Base-by-base conservation (phyloP, 2,888 invertebrate genomes). In the Hyposoter didymator region DNA sequence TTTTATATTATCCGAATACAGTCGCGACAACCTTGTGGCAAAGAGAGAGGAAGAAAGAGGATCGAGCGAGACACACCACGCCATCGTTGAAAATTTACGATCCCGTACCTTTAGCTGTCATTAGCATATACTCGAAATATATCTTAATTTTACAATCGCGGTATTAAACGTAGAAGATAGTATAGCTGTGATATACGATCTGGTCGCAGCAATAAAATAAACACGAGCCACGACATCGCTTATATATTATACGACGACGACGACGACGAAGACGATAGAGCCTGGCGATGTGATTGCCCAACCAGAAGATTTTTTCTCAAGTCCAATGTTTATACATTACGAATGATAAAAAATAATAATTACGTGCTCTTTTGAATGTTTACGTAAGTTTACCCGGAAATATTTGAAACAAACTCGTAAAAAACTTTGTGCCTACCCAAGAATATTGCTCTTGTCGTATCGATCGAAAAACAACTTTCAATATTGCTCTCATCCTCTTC, bases 101-200 rank as follows among this genome's bases (percentile, higher is more conserved):
- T 83, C 85, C 72, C 84, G 78, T 84, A 84, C 78, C 83, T 84
- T 87, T 81, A 83, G 75, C 78, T 87, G 82, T 87, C 85, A 88
- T 88, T 88, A 88, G 86, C 88, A 88, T 88, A 88, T 87, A 88
- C 86, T 88, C 85, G 84, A 86, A 87, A 87, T 87, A 87, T 86
- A 87, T 87, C 84, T 87, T 87, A 87, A 87, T 86, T 87, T 86
- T 87, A 87, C 87, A 84, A 86, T 87, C 87, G 69, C 78, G 73
- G 79, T 76, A 80, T 78, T 75, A 83, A 73, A 69, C 74, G 70
- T 22, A 55, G 80, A 52, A 83, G 87, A 79, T 80, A 83, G 80
- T 62, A 74, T 76, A 83, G 45, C 66, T 35, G 67, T 84, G 84
- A 87, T 87, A 87, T 87, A 87, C 85, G 87, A 87, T 86, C 81